phyloP scores from a whole-genome alignment of 2,113 vertebrate genomes.

The Nycticebus coucang region DNA sequence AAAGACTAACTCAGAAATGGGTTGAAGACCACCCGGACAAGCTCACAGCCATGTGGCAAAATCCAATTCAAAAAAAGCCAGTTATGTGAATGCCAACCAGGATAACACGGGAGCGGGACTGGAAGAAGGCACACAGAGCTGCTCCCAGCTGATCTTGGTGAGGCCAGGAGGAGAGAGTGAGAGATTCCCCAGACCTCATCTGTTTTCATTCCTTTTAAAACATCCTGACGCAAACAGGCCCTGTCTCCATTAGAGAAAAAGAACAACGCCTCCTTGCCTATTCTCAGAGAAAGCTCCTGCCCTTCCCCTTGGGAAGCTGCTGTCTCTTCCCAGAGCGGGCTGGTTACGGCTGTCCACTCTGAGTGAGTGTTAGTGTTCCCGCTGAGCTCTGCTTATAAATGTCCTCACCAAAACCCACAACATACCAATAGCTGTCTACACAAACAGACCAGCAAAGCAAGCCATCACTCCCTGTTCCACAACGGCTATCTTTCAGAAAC shows the following conservation, averaged over 20 bases:
- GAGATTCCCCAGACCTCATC: no score
- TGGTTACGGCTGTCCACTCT: no score
- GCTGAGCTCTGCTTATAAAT: accelerated
- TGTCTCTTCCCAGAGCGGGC: no score
- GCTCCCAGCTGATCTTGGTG: accelerated
- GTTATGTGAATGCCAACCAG: accelerated
- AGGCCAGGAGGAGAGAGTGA: no score
- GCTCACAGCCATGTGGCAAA: accelerated
- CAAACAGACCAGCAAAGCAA: accelerated
- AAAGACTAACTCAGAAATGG: not conserved
- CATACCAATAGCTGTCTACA: accelerated
- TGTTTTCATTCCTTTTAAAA: not conserved
- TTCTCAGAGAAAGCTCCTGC: not conserved
- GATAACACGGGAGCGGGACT: accelerated
- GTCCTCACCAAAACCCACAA: not conserved
- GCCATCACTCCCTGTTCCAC: accelerated
- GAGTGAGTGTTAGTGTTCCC: not conserved
- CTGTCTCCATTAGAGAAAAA: accelerated
- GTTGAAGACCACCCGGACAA: accelerated
- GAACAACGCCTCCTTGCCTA: accelerated
- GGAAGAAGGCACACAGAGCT: accelerated
- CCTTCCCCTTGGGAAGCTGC: accelerated
- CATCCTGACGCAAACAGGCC: not conserved
- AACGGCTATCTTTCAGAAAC: not conserved
- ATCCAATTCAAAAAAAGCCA: accelerated